Percentiles rank a stretch among this genome's conserved stretches.
Evolutionary conservation across 2,888 invertebrate genomes (phyloP).

Genomic region (Drosophila rubida): DNA sequence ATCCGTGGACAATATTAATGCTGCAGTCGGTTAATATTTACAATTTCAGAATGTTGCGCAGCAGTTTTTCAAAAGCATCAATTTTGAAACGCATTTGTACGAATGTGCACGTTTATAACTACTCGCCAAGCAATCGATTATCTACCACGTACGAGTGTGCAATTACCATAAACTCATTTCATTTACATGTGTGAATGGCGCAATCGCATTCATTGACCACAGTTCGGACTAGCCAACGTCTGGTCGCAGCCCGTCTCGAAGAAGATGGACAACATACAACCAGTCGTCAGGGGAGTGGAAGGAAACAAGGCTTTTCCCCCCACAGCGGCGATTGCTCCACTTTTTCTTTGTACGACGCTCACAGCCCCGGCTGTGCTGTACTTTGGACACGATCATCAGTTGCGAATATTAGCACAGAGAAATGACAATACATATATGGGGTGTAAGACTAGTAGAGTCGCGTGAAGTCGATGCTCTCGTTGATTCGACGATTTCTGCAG

Average conservation of each 20-base stretch:
- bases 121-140: slow-evolving; percentile 7
- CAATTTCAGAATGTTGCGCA: slow-evolving; percentile 5
- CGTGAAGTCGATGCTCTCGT: slow-evolving; percentile 17
- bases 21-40: neutral
- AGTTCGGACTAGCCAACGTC: slow-evolving; percentile 27
- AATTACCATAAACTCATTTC: slow-evolving; percentile 8
- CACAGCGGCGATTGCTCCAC: slow-evolving; percentile 35
- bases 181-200: slow-evolving; percentile 19
- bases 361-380: slow-evolving; percentile 34
- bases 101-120: neutral
- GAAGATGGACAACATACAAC: slow-evolving; percentile 11
- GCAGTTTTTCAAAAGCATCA: neutral
- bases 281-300: neutral
- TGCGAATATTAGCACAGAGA: slow-evolving; percentile 15
- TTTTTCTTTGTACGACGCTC: slow-evolving; percentile 42
- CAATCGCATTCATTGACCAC: slow-evolving; percentile 1
- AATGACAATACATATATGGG: slow-evolving; percentile 2
- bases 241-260: slow-evolving; percentile 13
- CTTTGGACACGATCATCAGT: slow-evolving; percentile 73
- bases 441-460: neutral
- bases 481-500: slow-evolving; percentile 22
- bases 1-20: neutral
- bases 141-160: slow-evolving; percentile 1
- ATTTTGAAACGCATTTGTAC: too few species aligned
- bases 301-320: neutral